phyloP scores from a whole-genome alignment of 2,797 vertebrate species.

The Acrossocheilus fasciatus region DNA sequence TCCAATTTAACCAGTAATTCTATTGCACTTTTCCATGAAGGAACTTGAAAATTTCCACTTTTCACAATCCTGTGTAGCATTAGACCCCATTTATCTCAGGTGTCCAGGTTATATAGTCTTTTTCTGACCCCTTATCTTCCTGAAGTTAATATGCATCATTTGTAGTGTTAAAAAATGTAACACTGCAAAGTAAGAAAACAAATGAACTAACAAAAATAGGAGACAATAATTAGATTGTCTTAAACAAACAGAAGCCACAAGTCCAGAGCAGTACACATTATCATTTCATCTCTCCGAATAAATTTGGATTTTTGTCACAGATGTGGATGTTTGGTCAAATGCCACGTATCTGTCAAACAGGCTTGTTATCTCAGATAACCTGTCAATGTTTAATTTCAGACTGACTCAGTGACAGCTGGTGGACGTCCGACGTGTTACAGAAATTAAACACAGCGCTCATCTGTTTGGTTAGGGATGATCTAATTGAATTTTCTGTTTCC shows the following conservation, averaged over 20 bases:
- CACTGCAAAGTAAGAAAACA: neutral
- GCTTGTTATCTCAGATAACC: slow-evolving; percentile 44
- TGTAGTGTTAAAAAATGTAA: neutral
- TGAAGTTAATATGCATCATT: neutral
- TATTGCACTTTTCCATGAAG: neutral
- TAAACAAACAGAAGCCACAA: neutral
- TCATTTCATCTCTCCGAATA: neutral
- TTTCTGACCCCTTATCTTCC: neutral
- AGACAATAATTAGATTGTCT: neutral
- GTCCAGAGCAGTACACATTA: neutral
- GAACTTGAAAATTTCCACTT: neutral
- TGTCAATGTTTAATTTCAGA: slow-evolving; percentile 34
- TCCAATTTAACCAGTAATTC: neutral
- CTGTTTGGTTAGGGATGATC: slow-evolving; percentile 45
- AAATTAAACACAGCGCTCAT: slow-evolving; percentile 37
- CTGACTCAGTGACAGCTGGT: slow-evolving; percentile 44
- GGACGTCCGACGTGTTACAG: slow-evolving; percentile 2
- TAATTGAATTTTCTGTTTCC: slow-evolving; percentile 41
- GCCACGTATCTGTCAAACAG: slow-evolving; percentile 49
- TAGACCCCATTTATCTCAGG: neutral
- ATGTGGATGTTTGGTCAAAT: slow-evolving; percentile 56
- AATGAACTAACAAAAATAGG: neutral
- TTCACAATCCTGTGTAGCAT: neutral
- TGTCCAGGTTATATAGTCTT: neutral
- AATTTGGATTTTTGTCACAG: slow-evolving; percentile 25